A percentile compares a stretch with the other conserved stretches of the same genome.
Evolutionary conservation across 1,140 invertebrate species (phyloP).

Genomic region (Lordiphosa collinella): DNA sequence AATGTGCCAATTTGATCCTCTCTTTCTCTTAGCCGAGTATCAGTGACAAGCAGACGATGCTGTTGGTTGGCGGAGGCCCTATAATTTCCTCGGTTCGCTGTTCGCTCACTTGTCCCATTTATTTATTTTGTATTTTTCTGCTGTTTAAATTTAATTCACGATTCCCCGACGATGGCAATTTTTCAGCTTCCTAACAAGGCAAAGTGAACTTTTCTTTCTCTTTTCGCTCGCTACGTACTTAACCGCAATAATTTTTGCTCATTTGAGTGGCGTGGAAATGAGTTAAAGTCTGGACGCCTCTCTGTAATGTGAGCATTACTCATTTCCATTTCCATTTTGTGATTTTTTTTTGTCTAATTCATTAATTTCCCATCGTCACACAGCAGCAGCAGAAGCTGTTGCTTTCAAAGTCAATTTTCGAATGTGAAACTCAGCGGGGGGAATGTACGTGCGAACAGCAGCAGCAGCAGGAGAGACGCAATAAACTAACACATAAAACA

Average conservation of each 20-base stretch:
- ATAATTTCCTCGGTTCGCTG: slow-evolving; percentile 61
- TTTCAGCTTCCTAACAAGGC: slow-evolving; percentile 39
- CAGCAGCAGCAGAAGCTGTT: slow-evolving; percentile 4
- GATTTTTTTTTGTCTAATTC: slow-evolving; percentile 51
- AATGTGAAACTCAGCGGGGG: no score
- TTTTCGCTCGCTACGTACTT: slow-evolving; percentile 64
- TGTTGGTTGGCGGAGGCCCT: slow-evolving; percentile 41
- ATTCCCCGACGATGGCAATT: slow-evolving; percentile 48
- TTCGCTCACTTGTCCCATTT: slow-evolving; percentile 72
- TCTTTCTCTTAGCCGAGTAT: slow-evolving; percentile 6
- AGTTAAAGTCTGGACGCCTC: slow-evolving; percentile 56
- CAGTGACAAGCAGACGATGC: slow-evolving; percentile 42
- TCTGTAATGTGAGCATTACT: slow-evolving; percentile 71
- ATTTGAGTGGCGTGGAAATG: slow-evolving; percentile 78
- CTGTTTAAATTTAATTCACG: slow-evolving; percentile 76
- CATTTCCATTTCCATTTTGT: slow-evolving; percentile 55
- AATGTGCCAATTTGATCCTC: slow-evolving; percentile 68
- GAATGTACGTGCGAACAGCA: no score
- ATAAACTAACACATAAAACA: no score
- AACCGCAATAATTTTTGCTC: slow-evolving; percentile 77
- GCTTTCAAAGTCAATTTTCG: no score
- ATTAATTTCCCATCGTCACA: slow-evolving; percentile 72
- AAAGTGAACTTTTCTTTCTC: slow-evolving; percentile 39
- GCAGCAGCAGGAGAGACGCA: no score
- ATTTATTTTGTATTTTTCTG: slow-evolving; percentile 73